Conservation (phyloP, 2,113 vertebrate species). For the Bolborhynchus lineola region DNA sequence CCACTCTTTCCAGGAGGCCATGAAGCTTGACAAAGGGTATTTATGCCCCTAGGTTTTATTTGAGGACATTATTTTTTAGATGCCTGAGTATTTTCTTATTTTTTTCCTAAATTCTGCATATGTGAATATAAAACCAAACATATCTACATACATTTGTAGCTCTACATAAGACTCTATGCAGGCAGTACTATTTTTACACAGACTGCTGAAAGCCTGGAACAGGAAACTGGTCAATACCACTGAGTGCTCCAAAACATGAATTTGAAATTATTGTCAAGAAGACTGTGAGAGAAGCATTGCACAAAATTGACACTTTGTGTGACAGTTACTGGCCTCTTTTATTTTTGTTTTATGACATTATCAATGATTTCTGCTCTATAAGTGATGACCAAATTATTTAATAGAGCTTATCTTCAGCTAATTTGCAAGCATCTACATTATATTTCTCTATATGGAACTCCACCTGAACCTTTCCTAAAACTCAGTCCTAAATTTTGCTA, state of each 20-base stretch:
- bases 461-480: not conserved
- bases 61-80: not conserved
- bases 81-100: not conserved
- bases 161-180: not conserved
- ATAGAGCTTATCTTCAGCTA: not conserved
- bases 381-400: not conserved
- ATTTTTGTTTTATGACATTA: not conserved
- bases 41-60: not conserved
- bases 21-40: not conserved
- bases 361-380: not conserved
- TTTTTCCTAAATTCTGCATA: not conserved
- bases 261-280: not conserved
- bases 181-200: not conserved
- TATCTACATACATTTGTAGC: not conserved
- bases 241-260: not conserved
- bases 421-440: not conserved
- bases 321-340: not conserved
- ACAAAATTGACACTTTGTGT: not conserved
- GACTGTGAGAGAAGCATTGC: not conserved
- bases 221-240: not conserved
- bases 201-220: not conserved
- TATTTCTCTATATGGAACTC: not conserved
- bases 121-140: not conserved
- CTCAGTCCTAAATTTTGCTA: not conserved
- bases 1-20: not conserved